phyloP scores from a whole-genome alignment of 2,888 invertebrate species.

The Cheilosia variabilis region DNA sequence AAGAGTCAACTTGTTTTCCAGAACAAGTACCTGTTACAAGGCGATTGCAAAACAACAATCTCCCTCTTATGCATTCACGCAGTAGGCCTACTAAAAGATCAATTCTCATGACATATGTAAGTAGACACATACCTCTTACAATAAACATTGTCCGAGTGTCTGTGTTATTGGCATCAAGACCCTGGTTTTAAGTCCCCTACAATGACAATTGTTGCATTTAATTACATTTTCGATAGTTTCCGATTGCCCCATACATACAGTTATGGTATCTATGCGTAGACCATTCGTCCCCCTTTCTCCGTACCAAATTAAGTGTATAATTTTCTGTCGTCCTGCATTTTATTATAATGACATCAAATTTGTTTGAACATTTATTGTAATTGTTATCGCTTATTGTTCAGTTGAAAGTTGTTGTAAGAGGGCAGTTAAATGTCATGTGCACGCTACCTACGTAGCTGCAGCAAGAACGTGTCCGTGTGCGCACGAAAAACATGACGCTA shows the following conservation, averaged over 20 bases:
- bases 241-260: not conserved
- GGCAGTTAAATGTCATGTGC: constrained; percentile 56
- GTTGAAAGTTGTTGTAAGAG: constrained; percentile 44
- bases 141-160: not conserved
- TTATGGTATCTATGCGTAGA: not conserved
- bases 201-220: constrained; percentile 35
- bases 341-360: constrained; percentile 58
- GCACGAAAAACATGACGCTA: constrained; percentile 14
- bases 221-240: constrained; percentile 14
- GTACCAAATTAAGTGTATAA: constrained; percentile 67
- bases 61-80: not conserved
- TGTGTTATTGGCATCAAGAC: constrained; percentile 20
- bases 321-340: constrained; percentile 45
- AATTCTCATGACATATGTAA: not conserved
- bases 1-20: no score
- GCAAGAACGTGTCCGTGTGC: constrained; percentile 8
- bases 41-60: not conserved
- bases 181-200: not conserved
- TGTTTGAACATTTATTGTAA: constrained; percentile 71
- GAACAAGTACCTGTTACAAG: not conserved
- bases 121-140: no score
- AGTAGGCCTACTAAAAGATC: no score
- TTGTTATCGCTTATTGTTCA: constrained; percentile 58
- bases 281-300: not conserved
- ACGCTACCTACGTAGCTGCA: not conserved